Evolutionary conservation across 2,888 invertebrate genomes (phyloP), one percentile per base, ranked within the genome.

Genomic region (Xestia ashworthii): DNA sequence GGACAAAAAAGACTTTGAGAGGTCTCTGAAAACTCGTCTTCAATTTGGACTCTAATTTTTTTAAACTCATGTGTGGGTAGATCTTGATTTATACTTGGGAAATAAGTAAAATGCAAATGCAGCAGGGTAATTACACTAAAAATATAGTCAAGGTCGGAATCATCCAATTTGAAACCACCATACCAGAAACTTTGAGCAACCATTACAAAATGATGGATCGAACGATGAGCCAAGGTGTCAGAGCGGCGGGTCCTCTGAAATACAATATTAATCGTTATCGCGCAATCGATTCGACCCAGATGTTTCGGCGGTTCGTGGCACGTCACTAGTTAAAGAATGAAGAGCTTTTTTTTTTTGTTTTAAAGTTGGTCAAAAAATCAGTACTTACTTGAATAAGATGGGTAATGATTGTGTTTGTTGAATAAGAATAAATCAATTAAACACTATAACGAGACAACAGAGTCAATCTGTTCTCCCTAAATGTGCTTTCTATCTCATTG

Each of bases 261-360:
- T 94, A 94, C 93, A 94, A 93, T 93, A 93, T 93, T 91, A 92
- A 92, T 90, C 93, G 90, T 93, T 94, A 95, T 94, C 94, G 90
- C 88, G 83, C 90, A 91, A 93, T 93, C 93, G 92, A 93, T 90
- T 92, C 91, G 90, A 87, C 87, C 89, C 92, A 89, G 89, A 92
- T 90, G 90, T 92, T 91, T 91, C 92, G 91, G 91, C 89, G 86
- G 92, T 91, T 92, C 91, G 88, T 89, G 90, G 68, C 76, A 79
- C 78, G 75, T 83, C 80, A 79, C 89, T 91, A 90, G 48, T 89
- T 86, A 82, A 22, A 53, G 41, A 25, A 32, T 32, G 32, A 32
- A 32, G 32, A 32, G 32, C n/a, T n/a, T 32, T 32, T 32, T 53
- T 69, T 25, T 64, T 69, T 81, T 70, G 3, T 48, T 76, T 60